Base-by-base conservation (phyloP, 2,888 invertebrate genomes). In the Drosophila histrio region DNA sequence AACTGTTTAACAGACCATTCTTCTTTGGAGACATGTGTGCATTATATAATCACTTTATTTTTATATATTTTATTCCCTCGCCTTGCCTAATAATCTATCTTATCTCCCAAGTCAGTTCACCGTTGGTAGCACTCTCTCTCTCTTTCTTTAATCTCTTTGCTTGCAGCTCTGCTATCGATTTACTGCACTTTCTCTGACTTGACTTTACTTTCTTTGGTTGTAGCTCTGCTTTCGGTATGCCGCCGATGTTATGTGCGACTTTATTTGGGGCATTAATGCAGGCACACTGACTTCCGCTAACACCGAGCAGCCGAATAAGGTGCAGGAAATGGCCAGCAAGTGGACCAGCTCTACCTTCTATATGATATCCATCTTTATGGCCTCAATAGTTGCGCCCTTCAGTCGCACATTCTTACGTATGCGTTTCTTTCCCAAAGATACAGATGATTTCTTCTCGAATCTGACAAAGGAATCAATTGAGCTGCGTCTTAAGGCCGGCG, bases 381-480 rank as follows among this genome's bases (percentile, higher is more conserved):
- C 74, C 15, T 32, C 84, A 2, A 60, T 72, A 1, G 43, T 86
- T 17, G 75, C 84, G 2, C 90, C 90, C 0, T 56, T 78, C 2
- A 3, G 83, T 7, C 77, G 79, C 0, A 60, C 75, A 17, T 15
- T 91, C 3, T 59, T 72, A 3, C 75, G 79, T 0, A 44, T 73
- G 15, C 84, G 86, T 1, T 78, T 90, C 30, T 83, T 77, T 58
- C 74, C 85, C 11, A 93, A 91, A 0, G 94, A 94, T 3, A 98
- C 98, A 88, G 97, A 89, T 17, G 60, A 72, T 0, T 91, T 90
- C 68, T 91, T 91, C 30, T 81, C 79, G 0, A 63, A 80, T 15
- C 58, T 91, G 1, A 87, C 88, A 19, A 67, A 61, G 9, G 77
- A 90, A 11, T 88, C 91, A 0, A 68, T 89, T 4, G 67, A 79